These are phyloP conservation scores for Apoderus coryli DNA, from an alignment of 2,888 invertebrate genomes.

Conservation along the genomic window DNA sequence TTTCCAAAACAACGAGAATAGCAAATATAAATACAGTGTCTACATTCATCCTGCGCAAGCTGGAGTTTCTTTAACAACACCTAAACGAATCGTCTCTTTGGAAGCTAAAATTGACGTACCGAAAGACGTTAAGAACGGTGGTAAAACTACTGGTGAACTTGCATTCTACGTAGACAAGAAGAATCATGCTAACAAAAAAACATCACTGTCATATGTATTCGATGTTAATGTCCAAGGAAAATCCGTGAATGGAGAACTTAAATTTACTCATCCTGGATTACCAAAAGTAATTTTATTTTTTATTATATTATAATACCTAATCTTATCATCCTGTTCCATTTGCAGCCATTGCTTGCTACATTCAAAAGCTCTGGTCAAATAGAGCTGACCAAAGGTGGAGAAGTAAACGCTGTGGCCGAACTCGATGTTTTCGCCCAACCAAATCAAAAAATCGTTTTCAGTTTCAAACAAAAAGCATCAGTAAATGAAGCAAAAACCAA, in stretches of 20 bases:
- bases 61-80: constrained; percentile 49
- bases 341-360: constrained; percentile 17
- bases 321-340: too few relatives aligned
- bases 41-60: constrained; percentile 49
- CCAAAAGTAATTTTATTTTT: constrained; percentile 32
- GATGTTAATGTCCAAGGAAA: constrained; percentile 38
- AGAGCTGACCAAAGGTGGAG: constrained; percentile 30
- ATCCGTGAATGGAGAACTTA: constrained; percentile 39
- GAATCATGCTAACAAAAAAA: constrained; percentile 52
- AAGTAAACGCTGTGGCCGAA: constrained; percentile 31
- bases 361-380: constrained; percentile 14
- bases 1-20: constrained; percentile 50
- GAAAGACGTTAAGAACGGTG: constrained; percentile 29
- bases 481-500: constrained; percentile 4
- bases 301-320: too few relatives aligned
- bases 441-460: constrained; percentile 39
- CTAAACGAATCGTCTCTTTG: constrained; percentile 49
- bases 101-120: constrained; percentile 33
- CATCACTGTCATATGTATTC: constrained; percentile 39
- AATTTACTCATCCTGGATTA: constrained; percentile 53
- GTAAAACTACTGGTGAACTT: constrained; percentile 47
- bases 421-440: constrained; percentile 46
- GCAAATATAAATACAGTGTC: constrained; percentile 55
- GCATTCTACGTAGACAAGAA: constrained; percentile 56
- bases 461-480: constrained; percentile 28